Conservation (phyloP, 2,888 invertebrate genomes). For the Protodeltote pygarga region DNA sequence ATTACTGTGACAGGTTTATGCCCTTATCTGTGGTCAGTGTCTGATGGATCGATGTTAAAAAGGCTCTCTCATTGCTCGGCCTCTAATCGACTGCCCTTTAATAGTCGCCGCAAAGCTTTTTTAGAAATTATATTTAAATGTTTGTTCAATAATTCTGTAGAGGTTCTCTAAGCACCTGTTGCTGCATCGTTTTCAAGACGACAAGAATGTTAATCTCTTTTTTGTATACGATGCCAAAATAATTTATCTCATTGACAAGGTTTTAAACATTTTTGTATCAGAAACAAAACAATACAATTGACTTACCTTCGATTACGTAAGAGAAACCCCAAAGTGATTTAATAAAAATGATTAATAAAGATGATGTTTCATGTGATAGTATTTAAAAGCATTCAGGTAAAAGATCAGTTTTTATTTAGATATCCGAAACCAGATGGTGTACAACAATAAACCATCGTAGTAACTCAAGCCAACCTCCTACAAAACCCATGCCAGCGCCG, state of each 20-base stretch:
- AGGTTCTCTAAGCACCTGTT: constrained; percentile 46
- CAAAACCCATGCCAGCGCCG: constrained; percentile 61
- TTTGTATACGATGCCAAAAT: constrained; percentile 3
- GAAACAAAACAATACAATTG: neutral
- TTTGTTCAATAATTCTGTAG: constrained; percentile 48
- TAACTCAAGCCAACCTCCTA: constrained; percentile 53
- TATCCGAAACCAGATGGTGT: constrained; percentile 44
- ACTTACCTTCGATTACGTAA: no score
- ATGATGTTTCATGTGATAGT: constrained; percentile 7
- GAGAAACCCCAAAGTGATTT: no score
- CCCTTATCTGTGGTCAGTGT: constrained; percentile 72
- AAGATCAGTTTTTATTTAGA: constrained; percentile 31
- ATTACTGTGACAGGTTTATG: constrained; percentile 78
- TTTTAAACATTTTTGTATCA: neutral
- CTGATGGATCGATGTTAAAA: constrained; percentile 82
- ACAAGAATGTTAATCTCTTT: no score
- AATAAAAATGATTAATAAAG: constrained; percentile 19
- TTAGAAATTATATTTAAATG: constrained; percentile 60
- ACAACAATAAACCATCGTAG: constrained; percentile 61
- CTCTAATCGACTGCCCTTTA: constrained; percentile 73
- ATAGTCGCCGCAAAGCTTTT: constrained; percentile 63
- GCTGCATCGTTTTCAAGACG: constrained; percentile 28
- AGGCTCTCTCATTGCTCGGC: constrained; percentile 68
- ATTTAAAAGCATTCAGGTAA: constrained; percentile 45
- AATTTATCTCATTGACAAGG: constrained; percentile 2